Evolutionary conservation across 2,888 invertebrate genomes (phyloP), one percentile per base, ranked within the genome.

Genomic region (Bombylius major): DNA sequence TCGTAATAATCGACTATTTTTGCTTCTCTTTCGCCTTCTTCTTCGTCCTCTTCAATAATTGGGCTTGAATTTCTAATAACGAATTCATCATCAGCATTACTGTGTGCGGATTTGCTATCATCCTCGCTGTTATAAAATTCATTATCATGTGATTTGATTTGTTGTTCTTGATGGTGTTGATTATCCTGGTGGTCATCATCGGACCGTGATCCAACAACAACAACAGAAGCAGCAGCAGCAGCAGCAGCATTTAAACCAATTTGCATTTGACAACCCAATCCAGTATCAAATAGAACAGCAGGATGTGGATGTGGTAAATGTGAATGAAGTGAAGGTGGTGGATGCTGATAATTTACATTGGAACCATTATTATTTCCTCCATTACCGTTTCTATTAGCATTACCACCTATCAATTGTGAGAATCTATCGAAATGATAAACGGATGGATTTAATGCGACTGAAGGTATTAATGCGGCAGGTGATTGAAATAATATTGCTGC

Each of bases 391-490:
- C 23, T 23, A 23, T 3, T 23, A 23, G 23, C 23, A 14, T 47
- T 47, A 32, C 55, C 51, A 84, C 84, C 12, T 12, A 59, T 57
- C 12, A 87, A 71, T 49, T 86, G 72, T 33, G 86, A 85, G 67
- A 87, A 87, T 4, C 86, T 79, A 46, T 85, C 82, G 67, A 88
- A 89, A 8, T 86, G 81, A 65, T 82, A 80, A 67, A 87, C 66
- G 4, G 75, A 77, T 13, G 85, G 83, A 66, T 84, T 86, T 55
- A 86, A 76, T 5, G 83, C 56, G 44, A 42, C 48, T 42, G 63
- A 55, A 33, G 64, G 61, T 52, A 67, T 63, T 56, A 68, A 80
- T 50, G 81, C 80, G 7, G 76, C 72, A 62, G 81, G 79, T 12
- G 82, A 79, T 34, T 82, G 80, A 53, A 82, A 81, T 55, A 87